These are phyloP conservation scores for Andricus quercusramuli DNA, from an alignment of 2,888 invertebrate genomes.

Conservation along the genomic window DNA sequence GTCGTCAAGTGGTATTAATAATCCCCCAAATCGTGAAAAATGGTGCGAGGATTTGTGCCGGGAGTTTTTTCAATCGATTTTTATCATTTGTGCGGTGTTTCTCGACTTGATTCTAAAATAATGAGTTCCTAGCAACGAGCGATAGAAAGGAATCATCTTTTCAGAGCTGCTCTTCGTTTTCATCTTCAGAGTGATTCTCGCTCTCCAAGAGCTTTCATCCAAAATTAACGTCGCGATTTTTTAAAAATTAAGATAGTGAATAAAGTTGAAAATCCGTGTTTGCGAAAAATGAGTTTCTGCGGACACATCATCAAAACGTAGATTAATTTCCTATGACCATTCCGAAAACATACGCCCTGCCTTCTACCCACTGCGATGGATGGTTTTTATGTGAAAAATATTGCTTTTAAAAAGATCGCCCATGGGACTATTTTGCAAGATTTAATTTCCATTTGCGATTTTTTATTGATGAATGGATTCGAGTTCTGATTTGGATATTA, in stretches of 20 bases:
- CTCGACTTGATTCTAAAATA: neutral
- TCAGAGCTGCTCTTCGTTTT: neutral
- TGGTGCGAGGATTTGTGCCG: constrained; percentile 21
- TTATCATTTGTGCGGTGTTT: neutral
- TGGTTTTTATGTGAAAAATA: constrained; percentile 44
- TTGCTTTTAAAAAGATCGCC: constrained; percentile 15
- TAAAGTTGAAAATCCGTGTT: constrained; percentile 6
- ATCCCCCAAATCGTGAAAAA: constrained; percentile 32
- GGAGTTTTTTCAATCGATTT: neutral
- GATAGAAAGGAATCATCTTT: constrained; percentile 34
- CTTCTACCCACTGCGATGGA: constrained; percentile 50
- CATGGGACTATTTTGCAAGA: constrained; percentile 23
- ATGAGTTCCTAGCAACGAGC: constrained; percentile 24
- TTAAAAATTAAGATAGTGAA: neutral
- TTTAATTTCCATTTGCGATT: constrained; percentile 10
- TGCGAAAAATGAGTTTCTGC: constrained; percentile 30
- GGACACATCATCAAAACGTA: constrained; percentile 68
- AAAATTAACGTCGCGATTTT: neutral
- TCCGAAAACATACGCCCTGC: constrained; percentile 70
- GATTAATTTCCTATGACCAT: constrained; percentile 68
- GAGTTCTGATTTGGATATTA: neutral
- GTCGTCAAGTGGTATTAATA: constrained; percentile 48
- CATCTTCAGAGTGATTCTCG: neutral
- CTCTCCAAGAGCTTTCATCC: neutral
- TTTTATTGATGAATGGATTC: neutral